These are phyloP conservation scores for Pedionomus torquatus DNA, from an alignment of 2,113 vertebrate genomes.

Conservation along the genomic window DNA sequence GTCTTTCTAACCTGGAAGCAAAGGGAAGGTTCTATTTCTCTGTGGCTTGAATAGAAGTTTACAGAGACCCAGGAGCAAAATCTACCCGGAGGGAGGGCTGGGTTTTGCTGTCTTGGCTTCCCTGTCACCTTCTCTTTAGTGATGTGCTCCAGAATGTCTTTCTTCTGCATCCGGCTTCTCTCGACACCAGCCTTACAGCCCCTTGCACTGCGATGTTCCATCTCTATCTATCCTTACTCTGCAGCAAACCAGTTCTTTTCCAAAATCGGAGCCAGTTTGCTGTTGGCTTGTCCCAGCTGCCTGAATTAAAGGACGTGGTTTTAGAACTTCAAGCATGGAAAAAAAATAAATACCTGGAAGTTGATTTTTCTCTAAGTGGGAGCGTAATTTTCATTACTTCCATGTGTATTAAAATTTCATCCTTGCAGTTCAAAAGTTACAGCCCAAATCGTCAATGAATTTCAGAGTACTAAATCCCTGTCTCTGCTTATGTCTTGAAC, in stretches of 20 bases:
- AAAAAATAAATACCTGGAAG: neutral
- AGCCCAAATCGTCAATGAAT: neutral
- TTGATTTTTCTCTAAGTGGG: neutral
- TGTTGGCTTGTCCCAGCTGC: neutral
- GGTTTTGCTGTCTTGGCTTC: neutral
- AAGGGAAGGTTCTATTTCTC: neutral
- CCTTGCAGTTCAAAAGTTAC: neutral
- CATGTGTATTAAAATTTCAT: neutral
- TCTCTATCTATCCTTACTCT: neutral
- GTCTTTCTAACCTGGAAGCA: neutral
- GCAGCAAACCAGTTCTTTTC: neutral
- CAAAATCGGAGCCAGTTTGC: neutral
- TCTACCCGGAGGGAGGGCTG: neutral
- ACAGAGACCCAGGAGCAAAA: neutral
- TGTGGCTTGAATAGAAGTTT: neutral
- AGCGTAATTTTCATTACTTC: neutral
- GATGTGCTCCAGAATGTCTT: neutral
- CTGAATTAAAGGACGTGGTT: neutral
- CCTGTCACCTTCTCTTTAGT: neutral
- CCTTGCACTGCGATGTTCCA: rapidly evolving
- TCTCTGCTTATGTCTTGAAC: neutral
- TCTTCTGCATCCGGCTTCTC: neutral
- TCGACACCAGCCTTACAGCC: neutral
- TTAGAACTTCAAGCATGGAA: neutral
- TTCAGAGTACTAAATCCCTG: neutral